phyloP scores from a whole-genome alignment of 2,888 invertebrate genomes.

The Deladenus siricidicola region DNA sequence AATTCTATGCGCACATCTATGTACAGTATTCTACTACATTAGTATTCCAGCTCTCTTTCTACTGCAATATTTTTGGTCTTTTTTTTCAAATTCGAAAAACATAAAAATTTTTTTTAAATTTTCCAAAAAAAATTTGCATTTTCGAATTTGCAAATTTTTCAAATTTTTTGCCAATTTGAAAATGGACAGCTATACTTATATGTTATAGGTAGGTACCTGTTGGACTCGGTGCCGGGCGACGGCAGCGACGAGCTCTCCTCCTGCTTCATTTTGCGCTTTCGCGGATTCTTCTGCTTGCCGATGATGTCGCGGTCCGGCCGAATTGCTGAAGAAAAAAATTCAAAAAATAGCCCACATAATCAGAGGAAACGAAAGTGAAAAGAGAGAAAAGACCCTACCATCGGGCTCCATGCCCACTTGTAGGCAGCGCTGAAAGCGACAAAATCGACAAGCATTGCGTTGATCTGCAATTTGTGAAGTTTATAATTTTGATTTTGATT shows the following conservation, averaged over 20 bases:
- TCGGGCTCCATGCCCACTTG: conserved; percentile 51
- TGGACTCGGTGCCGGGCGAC: conserved; percentile 31
- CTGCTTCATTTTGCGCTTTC: conserved; percentile 38
- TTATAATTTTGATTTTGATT: too few species aligned
- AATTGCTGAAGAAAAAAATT: conserved; percentile 37
- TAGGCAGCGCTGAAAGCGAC: conserved; percentile 49
- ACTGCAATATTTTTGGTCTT: too few species aligned
- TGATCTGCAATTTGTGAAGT: conserved; percentile 33
- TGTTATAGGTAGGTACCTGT: conserved; percentile 9
- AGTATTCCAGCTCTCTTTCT: too few species aligned
- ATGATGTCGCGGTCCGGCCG: conserved; percentile 51
- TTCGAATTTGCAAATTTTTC: background rate
- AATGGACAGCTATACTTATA: too few species aligned
- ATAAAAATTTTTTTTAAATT: background rate
- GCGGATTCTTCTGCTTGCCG: conserved; percentile 52
- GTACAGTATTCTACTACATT: too few species aligned
- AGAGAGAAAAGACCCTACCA: conserved; percentile 14
- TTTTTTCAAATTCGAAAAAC: too few species aligned
- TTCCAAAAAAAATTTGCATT: background rate
- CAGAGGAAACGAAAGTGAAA: too few species aligned
- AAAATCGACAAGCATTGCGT: conserved; percentile 48
- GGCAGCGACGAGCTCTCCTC: conserved; percentile 33
- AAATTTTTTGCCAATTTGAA: background rate
- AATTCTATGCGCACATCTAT: too few species aligned
- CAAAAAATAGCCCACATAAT: too few species aligned